Percentiles rank a stretch among this genome's conserved stretches.
Conservation (phyloP, 2,113 vertebrate species). For the Oryzias woworae region DNA sequence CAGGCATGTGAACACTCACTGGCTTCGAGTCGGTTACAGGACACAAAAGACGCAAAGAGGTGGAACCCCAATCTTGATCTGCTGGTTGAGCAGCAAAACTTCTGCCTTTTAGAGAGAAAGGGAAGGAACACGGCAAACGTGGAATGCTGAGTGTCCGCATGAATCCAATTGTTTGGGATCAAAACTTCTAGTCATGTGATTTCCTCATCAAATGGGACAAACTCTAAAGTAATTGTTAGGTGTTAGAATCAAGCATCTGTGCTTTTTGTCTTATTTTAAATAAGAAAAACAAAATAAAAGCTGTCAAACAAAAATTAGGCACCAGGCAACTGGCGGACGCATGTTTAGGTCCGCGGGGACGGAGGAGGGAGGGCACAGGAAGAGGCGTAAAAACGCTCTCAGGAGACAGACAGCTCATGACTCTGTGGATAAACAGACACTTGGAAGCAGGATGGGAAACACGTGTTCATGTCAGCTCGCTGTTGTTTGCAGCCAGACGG, state of each 20-base stretch:
- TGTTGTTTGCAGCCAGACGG: conserved; percentile 24
- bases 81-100: conserved; percentile 13
- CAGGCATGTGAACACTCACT: conserved; percentile 58
- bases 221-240: no score
- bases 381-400: conserved; percentile 33
- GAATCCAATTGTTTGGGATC: conserved; percentile 3
- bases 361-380: conserved; percentile 38
- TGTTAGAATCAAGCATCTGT: neutral
- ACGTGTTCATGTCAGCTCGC: conserved; percentile 4
- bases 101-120: conserved; percentile 1
- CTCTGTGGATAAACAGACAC: conserved; percentile 34
- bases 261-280: neutral
- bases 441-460: conserved; percentile 20
- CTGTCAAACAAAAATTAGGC: conserved; percentile 19
- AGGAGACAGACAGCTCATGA: conserved; percentile 34
- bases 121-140: neutral
- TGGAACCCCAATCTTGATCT: conserved; percentile 31
- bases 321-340: conserved; percentile 62
- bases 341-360: conserved; percentile 44
- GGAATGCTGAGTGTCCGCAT: conserved; percentile 13
- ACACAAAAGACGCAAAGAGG: conserved; percentile 44
- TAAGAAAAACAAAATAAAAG: conserved; percentile 6
- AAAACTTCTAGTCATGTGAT: no score
- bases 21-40: conserved; percentile 59
- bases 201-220: no score